Evolutionary conservation across 2,113 vertebrate species (phyloP), one percentile per base, ranked within the genome.

Genomic region (Amphiprion percula): DNA sequence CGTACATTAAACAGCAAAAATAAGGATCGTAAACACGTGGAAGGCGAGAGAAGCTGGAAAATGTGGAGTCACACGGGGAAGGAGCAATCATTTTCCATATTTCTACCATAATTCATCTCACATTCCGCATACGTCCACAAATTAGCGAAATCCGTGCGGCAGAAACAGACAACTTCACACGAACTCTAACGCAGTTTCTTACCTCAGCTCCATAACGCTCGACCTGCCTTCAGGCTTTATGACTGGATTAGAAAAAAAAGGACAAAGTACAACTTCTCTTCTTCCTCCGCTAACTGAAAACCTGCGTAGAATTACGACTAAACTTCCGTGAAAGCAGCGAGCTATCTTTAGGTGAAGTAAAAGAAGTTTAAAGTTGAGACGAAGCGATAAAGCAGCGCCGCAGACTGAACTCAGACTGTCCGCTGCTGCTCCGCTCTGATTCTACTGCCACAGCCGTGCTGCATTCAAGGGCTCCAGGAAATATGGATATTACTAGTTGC

Each of bases 181-280:
- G 65, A 49, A 21, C 39, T 26, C 26, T 26, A 26, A 41, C 2
- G 3, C 6, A 4, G 6, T 52, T 28, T 61, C 90, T 82, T 88
- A 92, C 90, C 90, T 87, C 67, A 0, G 63, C 28, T 82, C 63
- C 88, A 89, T 89, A 26, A 50, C 58, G 39, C 64, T 8, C 39
- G 60, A 65, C 63, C 21, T n/a, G 28, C 10, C 41, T n/a, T 21
- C 2, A 56, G 28, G 5, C 39, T 64, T 77, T 68, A 61, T 62
- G 59, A 75, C 65, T 54, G 21, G 28, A 8, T 17, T 64, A 68
- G 0, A 26, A 63, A 54, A 1, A 49, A 26, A 50, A 33, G 68
- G 76, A 61, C 83, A 44, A 85, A 73, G 73, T 77, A 10, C 60
- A 53, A 19, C 16, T 46, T 24, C 16, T n/a, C 16, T 41, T 53